Evolutionary conservation across 2,113 vertebrate genomes (phyloP), one percentile per base, ranked within the genome.

Genomic region (Dasyornis broadbenti): DNA sequence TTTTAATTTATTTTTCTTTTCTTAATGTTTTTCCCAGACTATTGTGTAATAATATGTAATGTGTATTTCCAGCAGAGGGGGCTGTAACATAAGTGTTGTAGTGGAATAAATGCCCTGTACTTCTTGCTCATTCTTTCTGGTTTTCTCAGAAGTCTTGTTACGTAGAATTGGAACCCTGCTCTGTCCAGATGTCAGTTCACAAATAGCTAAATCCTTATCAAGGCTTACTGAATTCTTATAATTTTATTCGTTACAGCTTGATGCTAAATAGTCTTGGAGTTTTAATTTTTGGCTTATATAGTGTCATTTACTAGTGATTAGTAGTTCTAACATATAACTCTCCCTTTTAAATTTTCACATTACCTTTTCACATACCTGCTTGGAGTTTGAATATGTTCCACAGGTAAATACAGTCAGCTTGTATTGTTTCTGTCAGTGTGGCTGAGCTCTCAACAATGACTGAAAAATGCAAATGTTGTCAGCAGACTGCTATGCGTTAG

Each of bases 51-150:
- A 26, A 1, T 35, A 17, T 20, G 7, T 75, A 35, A 20, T 49
- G 53, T 50, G 1, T 45, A 28, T 56, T 92, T 89, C 88, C 96
- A 87, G 88, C 59, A 95, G 96, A 92, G 93, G 94, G 92, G 21
- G 93, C 86, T 90, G 59, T 70, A 47, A 52, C 53, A 66, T 52
- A 69, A 66, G 16, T 39, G 14, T 79, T 68, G 26, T 26, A 20
- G 35, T 77, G 39, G 19, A 65, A 40, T 79, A 31, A 83, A 73
- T 37, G 19, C 4, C 8, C 16, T 14, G 5, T 21, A 33, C 45
- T 75, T 83, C 16, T 47, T 78, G 23, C 18, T 82, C 14, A 2
- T 47, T 59, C 20, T 40, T 82, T 35, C 7, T 4, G 10, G 0
- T 83, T 77, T 78, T 75, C 42, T 87, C 28, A 21, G 21, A n/a